phyloP scores from a whole-genome alignment of 1,140 invertebrate genomes.

The Cotesia vestalis region DNA sequence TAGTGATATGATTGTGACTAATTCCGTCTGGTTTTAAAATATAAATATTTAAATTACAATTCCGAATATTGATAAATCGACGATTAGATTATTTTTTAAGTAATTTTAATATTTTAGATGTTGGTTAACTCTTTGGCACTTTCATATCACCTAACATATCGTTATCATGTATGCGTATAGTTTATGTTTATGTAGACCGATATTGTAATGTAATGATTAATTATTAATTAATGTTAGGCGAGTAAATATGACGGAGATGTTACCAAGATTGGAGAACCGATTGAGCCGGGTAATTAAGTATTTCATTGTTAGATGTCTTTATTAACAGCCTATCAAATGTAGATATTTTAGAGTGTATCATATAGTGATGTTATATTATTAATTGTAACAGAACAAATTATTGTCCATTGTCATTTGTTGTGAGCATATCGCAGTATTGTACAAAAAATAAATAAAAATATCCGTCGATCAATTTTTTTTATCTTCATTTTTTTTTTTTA shows the following conservation, averaged over 20 bases:
- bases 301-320: background rate
- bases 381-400: slow-evolving; percentile 38
- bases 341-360: slow-evolving; percentile 26
- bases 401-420: slow-evolving; percentile 48
- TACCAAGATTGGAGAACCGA: too few relatives aligned
- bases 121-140: slow-evolving; percentile 32
- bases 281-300: too few relatives aligned
- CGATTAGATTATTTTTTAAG: slow-evolving; percentile 28
- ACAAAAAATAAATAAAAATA: slow-evolving; percentile 47
- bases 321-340: slow-evolving; percentile 32
- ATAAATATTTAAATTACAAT: background rate
- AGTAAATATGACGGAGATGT: slow-evolving; percentile 1
- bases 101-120: slow-evolving; percentile 6
- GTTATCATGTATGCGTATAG: slow-evolving; percentile 20
- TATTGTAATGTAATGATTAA: background rate
- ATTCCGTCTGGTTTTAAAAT: background rate
- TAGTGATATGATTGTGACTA: slow-evolving; percentile 12
- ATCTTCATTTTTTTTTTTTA: too few relatives aligned
- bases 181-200: slow-evolving; percentile 14
- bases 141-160: slow-evolving; percentile 43
- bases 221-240: background rate
- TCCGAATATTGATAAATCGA: slow-evolving; percentile 17
- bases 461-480: slow-evolving; percentile 5
- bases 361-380: slow-evolving; percentile 7
- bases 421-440: slow-evolving; percentile 53